Evolutionary conservation across 2,113 vertebrate species (phyloP).

Genomic region (Gallinago paraguaiae): DNA sequence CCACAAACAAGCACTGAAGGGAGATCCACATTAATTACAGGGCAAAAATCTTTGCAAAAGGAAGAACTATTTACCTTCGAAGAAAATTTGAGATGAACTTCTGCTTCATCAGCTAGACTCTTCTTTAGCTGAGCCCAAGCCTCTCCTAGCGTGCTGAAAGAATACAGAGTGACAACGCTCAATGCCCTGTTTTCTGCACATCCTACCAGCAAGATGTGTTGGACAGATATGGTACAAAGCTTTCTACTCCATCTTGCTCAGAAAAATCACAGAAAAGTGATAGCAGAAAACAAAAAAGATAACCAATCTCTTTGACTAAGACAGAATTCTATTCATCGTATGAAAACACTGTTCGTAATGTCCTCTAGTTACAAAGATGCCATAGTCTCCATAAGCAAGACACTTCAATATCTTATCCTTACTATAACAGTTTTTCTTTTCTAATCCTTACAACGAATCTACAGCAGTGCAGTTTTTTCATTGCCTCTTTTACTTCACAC

Average conservation of each 20-base stretch:
- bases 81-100: conserved; percentile 98
- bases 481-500: neutral
- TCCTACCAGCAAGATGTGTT: neutral
- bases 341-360: fast-evolving
- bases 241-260: neutral
- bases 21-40: neutral
- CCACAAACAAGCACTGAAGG: neutral
- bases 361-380: neutral
- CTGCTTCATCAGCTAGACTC: conserved; percentile 93
- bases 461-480: neutral
- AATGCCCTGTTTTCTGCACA: neutral
- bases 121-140: conserved; percentile 96
- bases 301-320: neutral
- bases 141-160: conserved; percentile 89
- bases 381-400: neutral
- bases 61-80: conserved; percentile 85
- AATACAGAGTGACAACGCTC: neutral
- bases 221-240: neutral
- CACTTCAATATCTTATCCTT: neutral
- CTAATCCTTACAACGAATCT: neutral
- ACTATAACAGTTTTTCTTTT: neutral
- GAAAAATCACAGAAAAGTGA: neutral
- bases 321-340: neutral
- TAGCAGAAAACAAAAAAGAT: neutral
- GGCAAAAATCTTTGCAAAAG: neutral